Conservation (phyloP, 2,888 invertebrate genomes). For the Eupeodes luniger region DNA sequence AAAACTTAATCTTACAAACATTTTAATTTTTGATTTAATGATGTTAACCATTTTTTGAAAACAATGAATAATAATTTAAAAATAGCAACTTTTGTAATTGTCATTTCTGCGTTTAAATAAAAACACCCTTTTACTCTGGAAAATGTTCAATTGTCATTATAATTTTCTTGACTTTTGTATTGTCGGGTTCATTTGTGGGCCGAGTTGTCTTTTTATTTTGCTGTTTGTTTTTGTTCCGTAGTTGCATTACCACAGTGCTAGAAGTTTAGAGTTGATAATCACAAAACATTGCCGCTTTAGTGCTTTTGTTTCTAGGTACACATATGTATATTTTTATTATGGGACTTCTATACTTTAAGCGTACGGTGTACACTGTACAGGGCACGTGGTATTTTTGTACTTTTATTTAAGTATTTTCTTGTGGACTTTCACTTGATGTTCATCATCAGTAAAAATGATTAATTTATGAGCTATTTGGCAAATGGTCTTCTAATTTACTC, state of each 20-base stretch:
- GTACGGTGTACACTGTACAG: not conserved
- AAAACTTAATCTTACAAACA: too few species aligned
- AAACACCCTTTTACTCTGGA: not conserved
- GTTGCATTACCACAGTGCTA: not conserved
- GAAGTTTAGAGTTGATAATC: not conserved
- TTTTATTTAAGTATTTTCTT: not conserved
- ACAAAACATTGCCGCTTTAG: constrained; percentile 4
- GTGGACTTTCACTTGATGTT: constrained; percentile 15
- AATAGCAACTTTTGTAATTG: too few species aligned
- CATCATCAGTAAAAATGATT: constrained; percentile 3
- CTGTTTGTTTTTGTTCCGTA: not conserved
- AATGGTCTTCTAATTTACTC: not conserved
- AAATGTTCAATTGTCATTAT: not conserved
- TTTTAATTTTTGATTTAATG: too few species aligned
- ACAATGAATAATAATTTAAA: too few species aligned
- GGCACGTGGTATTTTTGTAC: not conserved
- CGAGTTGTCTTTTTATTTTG: not conserved
- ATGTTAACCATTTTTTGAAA: too few species aligned
- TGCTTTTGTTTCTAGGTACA: not conserved
- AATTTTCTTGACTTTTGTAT: not conserved
- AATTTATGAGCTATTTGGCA: constrained; percentile 19
- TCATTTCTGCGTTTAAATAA: not conserved
- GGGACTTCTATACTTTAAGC: not conserved
- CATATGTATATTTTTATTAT: not conserved
- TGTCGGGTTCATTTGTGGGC: not conserved